Evolutionary conservation across 2,888 invertebrate genomes (phyloP).

Genomic region (Entomobrya multifasciata): DNA sequence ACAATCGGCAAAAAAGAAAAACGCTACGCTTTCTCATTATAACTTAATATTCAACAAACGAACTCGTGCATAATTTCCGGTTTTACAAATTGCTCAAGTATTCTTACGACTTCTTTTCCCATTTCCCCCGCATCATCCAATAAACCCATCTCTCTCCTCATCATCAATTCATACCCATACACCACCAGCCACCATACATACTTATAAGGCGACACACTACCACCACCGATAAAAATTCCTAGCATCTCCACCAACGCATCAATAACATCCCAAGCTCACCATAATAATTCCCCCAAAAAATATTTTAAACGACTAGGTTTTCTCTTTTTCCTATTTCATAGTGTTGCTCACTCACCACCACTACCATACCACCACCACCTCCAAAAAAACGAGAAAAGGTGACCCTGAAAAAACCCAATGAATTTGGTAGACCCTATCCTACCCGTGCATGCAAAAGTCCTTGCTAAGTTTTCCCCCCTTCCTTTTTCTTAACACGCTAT

Average conservation of each 20-base stretch:
- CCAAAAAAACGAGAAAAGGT: constrained; percentile 38
- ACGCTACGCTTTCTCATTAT: no score
- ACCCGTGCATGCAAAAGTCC: not conserved
- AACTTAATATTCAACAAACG: no score
- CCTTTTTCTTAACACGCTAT: not conserved
- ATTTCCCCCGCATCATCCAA: no score
- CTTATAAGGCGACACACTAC: no score
- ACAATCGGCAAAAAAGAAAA: no score
- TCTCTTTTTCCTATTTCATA: not conserved
- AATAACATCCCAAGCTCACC: not conserved
- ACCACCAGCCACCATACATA: no score
- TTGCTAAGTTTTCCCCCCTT: not conserved
- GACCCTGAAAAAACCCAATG: constrained; percentile 64
- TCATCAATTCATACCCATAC: no score
- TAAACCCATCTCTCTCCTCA: no score
- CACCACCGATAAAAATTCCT: not conserved
- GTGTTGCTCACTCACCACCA: not conserved
- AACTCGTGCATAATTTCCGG: no score
- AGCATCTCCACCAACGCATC: not conserved
- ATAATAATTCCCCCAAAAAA: not conserved
- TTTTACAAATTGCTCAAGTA: no score
- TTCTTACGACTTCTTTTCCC: no score
- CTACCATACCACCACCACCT: not conserved
- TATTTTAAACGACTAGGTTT: not conserved
- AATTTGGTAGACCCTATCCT: constrained; percentile 8